Evolutionary conservation across 2,888 invertebrate species (phyloP), one percentile per base, ranked within the genome.

Genomic region (Mamestra brassicae): DNA sequence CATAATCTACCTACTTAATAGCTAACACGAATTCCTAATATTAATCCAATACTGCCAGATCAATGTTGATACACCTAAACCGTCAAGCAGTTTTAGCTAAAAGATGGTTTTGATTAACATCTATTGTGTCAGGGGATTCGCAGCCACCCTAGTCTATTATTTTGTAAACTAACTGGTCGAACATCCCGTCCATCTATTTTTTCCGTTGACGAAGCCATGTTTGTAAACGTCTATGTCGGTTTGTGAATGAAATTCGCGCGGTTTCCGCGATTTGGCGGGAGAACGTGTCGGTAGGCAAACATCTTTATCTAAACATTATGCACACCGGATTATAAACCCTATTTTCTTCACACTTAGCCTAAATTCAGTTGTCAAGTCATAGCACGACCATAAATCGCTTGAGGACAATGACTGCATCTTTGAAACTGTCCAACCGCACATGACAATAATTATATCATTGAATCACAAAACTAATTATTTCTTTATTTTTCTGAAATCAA

Each of bases 141-240:
- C 92, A 93, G 93, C 93, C 95, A 94, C 95, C 95, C 94, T 94
- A 90, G 92, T 90, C 93, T 91, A 92, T 96, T 96, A 93, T 96
- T 96, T 93, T 93, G 95, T 96, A 96, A 96, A 96, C 96, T 92
- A 90, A 90, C 77, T 87, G 87, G 88, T 76, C 84, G 89, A 85
- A 94, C 94, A 95, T 96, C 96, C 96, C 95, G 96, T 94, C 92
- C 87, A 89, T 89, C 91, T 95, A 96, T 96, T 96, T 96, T 96
- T 96, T 96, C 96, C 96, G 95, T 90, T 90, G 88, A 81, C 89
- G 89, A 87, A 88, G 90, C 92, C 90, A 92, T 96, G 94, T 96
- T 96, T 95, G 95, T 96, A 96, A 96, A 96, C 93, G 88, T 85
- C 79, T 74, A 84, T 90, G 89, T 87, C 94, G 93, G 93, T 93